phyloP scores from a whole-genome alignment of 2,797 vertebrate genomes.

The Labeo calbasu region DNA sequence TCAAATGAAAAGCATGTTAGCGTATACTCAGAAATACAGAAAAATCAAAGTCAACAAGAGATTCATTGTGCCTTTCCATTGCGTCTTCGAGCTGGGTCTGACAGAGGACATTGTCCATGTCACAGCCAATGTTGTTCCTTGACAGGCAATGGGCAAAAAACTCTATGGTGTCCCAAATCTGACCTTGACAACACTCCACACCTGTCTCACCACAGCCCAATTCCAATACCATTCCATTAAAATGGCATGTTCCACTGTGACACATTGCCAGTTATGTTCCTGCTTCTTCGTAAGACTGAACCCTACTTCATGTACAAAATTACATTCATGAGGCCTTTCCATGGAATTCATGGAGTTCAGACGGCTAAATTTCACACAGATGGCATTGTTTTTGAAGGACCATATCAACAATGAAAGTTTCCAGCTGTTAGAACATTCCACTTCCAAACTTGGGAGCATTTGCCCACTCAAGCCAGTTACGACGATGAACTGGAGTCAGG shows the following conservation, averaged over 20 bases:
- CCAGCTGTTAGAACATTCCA: background rate
- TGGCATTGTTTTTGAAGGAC: background rate
- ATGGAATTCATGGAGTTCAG: constrained; percentile 7
- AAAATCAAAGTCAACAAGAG: too few species aligned
- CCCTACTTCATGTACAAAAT: background rate
- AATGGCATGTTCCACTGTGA: background rate
- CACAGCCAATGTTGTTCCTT: background rate
- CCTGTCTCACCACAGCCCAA: background rate
- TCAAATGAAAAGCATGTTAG: too few species aligned
- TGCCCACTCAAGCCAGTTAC: too few species aligned
- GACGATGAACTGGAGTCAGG: too few species aligned
- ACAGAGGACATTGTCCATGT: background rate
- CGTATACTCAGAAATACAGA: too few species aligned
- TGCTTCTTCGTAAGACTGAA: background rate
- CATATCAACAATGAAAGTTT: background rate
- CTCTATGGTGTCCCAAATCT: background rate
- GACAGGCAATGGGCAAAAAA: background rate
- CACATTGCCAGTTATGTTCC: background rate
- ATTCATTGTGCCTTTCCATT: too few species aligned
- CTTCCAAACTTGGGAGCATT: too few species aligned
- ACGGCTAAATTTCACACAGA: background rate
- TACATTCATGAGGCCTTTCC: constrained; percentile 6
- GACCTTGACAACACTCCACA: background rate
- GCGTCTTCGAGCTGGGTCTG: too few species aligned
- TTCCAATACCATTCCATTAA: background rate